These are phyloP conservation scores for Gymnopithys bicolor DNA, from an alignment of 2,797 vertebrate species.

Conservation along the genomic window DNA sequence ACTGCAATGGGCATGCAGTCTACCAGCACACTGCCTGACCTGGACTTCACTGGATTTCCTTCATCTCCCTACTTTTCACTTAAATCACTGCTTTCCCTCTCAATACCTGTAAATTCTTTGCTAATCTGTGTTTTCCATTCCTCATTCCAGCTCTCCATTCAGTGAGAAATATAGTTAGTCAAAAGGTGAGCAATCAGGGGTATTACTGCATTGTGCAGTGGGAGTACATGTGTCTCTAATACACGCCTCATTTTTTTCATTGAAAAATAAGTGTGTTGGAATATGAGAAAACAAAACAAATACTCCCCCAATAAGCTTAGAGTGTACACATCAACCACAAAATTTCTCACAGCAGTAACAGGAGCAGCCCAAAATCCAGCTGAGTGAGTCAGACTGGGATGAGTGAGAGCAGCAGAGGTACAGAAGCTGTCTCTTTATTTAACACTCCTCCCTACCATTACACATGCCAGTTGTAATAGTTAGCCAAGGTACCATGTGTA, in stretches of 20 bases:
- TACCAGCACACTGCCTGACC: neutral
- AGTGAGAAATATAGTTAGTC: neutral
- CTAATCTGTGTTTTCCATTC: neutral
- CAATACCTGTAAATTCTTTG: neutral
- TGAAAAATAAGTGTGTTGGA: neutral
- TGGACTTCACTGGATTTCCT: neutral
- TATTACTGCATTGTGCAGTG: neutral
- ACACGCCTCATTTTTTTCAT: neutral
- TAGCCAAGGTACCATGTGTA: neutral
- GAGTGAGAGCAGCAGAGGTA: neutral
- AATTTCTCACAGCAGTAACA: neutral
- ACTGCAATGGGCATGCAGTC: neutral
- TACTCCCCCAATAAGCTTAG: neutral
- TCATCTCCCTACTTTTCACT: neutral
- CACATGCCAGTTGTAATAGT: neutral
- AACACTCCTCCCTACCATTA: neutral
- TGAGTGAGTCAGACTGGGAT: neutral
- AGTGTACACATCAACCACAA: slow-evolving; percentile 3
- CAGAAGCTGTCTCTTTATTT: neutral
- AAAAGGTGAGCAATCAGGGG: neutral
- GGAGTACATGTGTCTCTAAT: neutral
- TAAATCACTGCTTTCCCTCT: neutral
- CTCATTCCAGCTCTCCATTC: neutral
- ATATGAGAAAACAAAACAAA: slow-evolving; percentile 17
- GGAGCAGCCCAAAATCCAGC: neutral